phyloP scores from a whole-genome alignment of 2,797 vertebrate species.

The Sternotherus odoratus region DNA sequence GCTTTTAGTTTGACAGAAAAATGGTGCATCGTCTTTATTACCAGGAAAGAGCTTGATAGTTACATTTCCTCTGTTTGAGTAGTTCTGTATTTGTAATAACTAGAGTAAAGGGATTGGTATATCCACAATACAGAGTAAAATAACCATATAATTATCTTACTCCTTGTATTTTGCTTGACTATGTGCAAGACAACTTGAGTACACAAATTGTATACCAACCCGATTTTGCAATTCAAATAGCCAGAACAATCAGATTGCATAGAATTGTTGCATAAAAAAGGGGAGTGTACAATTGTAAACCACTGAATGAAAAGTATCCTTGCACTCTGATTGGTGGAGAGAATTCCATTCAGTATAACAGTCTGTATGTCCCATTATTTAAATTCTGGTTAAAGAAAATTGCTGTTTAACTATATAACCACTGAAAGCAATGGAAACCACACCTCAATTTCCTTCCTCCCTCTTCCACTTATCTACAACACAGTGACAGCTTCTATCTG shows the following conservation, averaged over 20 bases:
- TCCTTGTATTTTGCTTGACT: background rate
- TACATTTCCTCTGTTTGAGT: background rate
- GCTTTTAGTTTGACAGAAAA: background rate
- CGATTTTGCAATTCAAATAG: background rate
- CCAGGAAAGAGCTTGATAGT: background rate
- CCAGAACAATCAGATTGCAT: background rate
- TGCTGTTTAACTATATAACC: background rate
- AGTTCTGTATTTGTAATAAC: background rate
- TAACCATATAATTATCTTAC: background rate
- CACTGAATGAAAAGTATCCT: background rate
- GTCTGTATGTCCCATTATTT: background rate
- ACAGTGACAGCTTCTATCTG: background rate
- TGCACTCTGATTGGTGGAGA: background rate
- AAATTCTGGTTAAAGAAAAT: background rate
- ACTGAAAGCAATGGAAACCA: accelerated
- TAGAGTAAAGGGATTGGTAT: background rate
- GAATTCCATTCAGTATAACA: background rate
- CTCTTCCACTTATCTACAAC: background rate
- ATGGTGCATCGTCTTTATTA: background rate
- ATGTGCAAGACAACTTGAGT: background rate
- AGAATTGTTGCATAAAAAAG: background rate
- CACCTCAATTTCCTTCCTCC: background rate
- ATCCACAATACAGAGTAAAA: background rate
- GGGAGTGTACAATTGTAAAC: background rate
- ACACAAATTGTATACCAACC: accelerated